Evolutionary conservation across 2,888 invertebrate species (phyloP).

Genomic region (Chrysopilus asiliformis): DNA sequence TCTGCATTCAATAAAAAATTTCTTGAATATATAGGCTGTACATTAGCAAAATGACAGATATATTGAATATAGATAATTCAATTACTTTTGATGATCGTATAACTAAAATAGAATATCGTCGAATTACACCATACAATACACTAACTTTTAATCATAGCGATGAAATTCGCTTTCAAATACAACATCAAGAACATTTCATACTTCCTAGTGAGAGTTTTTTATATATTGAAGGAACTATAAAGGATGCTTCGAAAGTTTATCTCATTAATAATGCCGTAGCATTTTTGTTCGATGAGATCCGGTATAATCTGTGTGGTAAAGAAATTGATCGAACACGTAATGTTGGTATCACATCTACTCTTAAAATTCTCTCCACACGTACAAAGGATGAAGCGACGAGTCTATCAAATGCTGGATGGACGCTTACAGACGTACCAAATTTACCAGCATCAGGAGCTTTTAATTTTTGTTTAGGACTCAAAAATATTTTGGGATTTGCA

Average conservation of each 20-base stretch:
- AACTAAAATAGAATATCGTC: conserved; percentile 18
- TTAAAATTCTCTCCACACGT: conserved; percentile 26
- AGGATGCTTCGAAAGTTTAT: too few species aligned
- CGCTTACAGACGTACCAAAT: conserved; percentile 12
- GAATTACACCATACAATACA: conserved; percentile 20
- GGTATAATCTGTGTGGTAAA: conserved; percentile 26
- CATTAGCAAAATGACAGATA: conserved; percentile 10
- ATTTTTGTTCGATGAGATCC: conserved; percentile 24
- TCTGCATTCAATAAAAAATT: conserved; percentile 10
- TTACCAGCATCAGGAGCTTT: conserved; percentile 16
- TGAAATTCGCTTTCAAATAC: conserved; percentile 24
- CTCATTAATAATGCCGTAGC: too few species aligned
- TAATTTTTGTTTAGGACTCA: conserved; percentile 23
- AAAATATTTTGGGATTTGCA: conserved; percentile 24
- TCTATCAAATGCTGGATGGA: conserved; percentile 21
- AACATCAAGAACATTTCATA: conserved; percentile 21
- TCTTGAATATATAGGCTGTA: conserved; percentile 11
- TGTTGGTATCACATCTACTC: conserved; percentile 23
- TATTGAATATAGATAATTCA: conserved; percentile 15
- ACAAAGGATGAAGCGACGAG: conserved; percentile 18
- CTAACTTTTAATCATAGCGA: conserved; percentile 21
- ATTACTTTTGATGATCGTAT: conserved; percentile 17
- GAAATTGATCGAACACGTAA: conserved; percentile 24
- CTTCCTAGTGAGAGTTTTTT: conserved; percentile 20
- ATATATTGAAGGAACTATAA: conserved; percentile 18